Base-by-base conservation (phyloP, 92 coral and sea anemone species). In the Parazoanthus atlanticus region DNA sequence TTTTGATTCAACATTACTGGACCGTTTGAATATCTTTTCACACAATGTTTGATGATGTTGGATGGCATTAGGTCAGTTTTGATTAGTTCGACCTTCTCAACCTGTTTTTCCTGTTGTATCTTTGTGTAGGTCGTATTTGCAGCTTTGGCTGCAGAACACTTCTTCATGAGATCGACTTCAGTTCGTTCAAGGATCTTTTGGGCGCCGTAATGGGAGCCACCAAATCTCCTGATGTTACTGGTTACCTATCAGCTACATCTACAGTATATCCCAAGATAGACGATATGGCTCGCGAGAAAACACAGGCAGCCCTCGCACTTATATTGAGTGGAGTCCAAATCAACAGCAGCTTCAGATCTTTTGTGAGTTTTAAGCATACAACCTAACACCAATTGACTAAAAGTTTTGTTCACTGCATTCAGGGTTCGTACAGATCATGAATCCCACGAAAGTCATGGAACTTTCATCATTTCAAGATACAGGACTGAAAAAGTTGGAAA, bases 321-420 rank as follows among this genome's bases (percentile, higher is more conserved):
- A 65, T 91, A 79, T 81, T 91, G 65, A 91, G 86, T 85, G 89
- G 79, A 25, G 29, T 81, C 26, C 93, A 89, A 29, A 72, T 88
- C 25, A 88, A 89, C 33, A 69, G 41, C 87, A 84, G 67, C 78
- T 29, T 84, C 61, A 84, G 28, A 30, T 2, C 52, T 36, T 84
- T 70, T 41, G 87, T 84, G 70, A 84, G 87, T 71, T 19, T 69
- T 9, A 19, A 25, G 6, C 15, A 36, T 46, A 46, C 10, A 46
- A 8, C 49, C 10, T 9, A 46, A 46, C 12, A 46, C 49, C 21
- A 15, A 52, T 52, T 52, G 17, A 52, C 21, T 52, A 13, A 15
- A 52, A 19, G 58, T 52, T 52, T 52, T 52, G 21, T 52, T 52
- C 58, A 16, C 21, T 52, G 58, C 4, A 52, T 52, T 52, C 19